These are phyloP conservation scores for Apotomis turbidana DNA, from an alignment of 2,888 invertebrate species.

Conservation along the genomic window DNA sequence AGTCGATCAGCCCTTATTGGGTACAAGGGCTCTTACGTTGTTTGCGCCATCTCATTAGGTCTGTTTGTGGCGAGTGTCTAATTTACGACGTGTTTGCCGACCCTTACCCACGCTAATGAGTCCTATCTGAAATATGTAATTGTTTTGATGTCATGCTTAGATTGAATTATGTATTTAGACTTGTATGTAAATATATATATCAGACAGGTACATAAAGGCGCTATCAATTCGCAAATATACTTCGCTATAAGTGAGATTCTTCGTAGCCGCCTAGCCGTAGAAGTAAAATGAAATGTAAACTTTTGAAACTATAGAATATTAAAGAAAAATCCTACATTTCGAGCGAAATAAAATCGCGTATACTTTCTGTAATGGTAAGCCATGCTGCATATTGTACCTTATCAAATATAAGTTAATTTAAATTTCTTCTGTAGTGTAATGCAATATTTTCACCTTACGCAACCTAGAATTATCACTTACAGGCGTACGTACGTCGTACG, in stretches of 20 bases:
- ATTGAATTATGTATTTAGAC: neutral
- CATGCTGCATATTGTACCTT: too few relatives aligned
- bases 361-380: neutral
- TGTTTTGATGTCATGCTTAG: conserved; percentile 10
- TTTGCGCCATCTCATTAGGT: conserved; percentile 76
- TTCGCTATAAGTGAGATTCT: too few relatives aligned
- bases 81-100: conserved; percentile 80
- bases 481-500: too few relatives aligned
- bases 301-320: neutral
- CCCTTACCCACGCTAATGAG: conserved; percentile 68
- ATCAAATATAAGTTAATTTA: too few relatives aligned
- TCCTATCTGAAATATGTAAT: conserved; percentile 40
- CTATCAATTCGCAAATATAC: too few relatives aligned
- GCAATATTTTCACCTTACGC: too few relatives aligned
- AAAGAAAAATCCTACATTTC: neutral
- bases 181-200: too few relatives aligned
- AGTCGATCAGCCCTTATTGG: conserved; percentile 66
- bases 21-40: conserved; percentile 75
- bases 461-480: too few relatives aligned
- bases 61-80: conserved; percentile 70
- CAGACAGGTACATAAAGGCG: too few relatives aligned
- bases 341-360: neutral
- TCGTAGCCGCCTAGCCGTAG: too few relatives aligned
- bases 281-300: neutral
- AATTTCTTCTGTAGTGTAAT: too few relatives aligned